A percentile compares a stretch with the other conserved stretches of the same genome.
Conservation (phyloP, 2,888 invertebrate genomes). For the Sesia bembeciformis region DNA sequence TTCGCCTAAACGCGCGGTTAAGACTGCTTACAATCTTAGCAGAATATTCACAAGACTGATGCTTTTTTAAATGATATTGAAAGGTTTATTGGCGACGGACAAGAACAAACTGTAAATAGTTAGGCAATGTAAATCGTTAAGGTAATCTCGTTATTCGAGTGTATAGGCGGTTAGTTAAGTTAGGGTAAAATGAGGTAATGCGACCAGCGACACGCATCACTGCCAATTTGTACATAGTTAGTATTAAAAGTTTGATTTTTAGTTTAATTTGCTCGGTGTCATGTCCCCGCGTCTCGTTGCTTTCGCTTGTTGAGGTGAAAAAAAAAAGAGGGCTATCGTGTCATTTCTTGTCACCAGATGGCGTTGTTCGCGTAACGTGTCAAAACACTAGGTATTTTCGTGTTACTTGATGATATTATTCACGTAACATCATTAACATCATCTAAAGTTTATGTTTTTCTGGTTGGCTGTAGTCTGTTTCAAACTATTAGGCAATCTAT, state of each 20-base stretch:
- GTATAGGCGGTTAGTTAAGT: constrained; percentile 20
- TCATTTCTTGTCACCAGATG: neutral
- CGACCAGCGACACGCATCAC: constrained; percentile 66
- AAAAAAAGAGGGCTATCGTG: constrained; percentile 12
- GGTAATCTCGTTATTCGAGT: constrained; percentile 4
- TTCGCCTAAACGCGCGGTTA: constrained; percentile 30
- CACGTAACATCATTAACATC: too few species aligned
- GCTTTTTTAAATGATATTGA: constrained; percentile 61
- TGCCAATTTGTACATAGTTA: constrained; percentile 66
- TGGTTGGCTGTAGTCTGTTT: too few species aligned
- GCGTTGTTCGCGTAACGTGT: neutral
- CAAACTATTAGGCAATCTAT: too few species aligned
- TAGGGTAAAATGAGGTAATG: constrained; percentile 22
- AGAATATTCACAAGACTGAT: constrained; percentile 64
- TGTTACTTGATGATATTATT: too few species aligned
- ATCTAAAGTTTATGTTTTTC: too few species aligned
- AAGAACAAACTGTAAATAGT: constrained; percentile 53
- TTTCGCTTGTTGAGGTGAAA: constrained; percentile 30
- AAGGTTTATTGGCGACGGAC: constrained; percentile 11
- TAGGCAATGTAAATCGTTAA: constrained; percentile 38
- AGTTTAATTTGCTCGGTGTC: neutral
- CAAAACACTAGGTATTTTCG: too few species aligned
- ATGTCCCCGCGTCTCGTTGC: constrained; percentile 26
- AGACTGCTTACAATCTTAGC: constrained; percentile 22
- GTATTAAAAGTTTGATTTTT: constrained; percentile 6